A percentile compares a stretch with the other conserved stretches of the same genome.
phyloP scores from a whole-genome alignment of 2,888 invertebrate genomes.

The Aphidius colemani region DNA sequence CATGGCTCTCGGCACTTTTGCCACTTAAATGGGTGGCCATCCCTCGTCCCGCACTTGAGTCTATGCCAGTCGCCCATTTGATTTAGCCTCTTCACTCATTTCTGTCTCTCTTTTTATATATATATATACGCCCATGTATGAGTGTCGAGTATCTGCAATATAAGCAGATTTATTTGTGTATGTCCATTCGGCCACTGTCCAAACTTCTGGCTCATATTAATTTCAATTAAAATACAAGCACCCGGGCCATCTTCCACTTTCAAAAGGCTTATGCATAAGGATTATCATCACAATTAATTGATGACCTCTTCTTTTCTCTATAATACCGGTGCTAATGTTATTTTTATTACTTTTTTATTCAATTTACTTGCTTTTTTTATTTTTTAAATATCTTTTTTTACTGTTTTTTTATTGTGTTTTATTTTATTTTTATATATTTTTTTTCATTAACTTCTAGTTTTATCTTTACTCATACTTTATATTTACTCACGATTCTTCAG shows the following conservation, averaged over 20 bases:
- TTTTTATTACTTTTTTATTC: too few species aligned
- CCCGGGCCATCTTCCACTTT: constrained; percentile 10
- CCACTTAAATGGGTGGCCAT: constrained; percentile 41
- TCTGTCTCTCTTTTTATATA: constrained; percentile 29
- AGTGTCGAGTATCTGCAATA: not conserved
- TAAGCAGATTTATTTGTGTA: too few species aligned
- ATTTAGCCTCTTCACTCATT: constrained; percentile 46
- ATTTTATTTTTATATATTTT: too few species aligned
- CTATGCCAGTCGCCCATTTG: constrained; percentile 41
- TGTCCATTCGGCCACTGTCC: constrained; percentile 8
- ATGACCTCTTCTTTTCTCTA: constrained; percentile 1
- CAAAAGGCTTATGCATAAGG: constrained; percentile 9
- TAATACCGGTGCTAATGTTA: too few species aligned
- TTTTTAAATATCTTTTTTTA: not conserved
- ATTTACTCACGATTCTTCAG: constrained; percentile 15
- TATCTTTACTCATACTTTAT: not conserved
- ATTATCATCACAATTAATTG: constrained; percentile 11
- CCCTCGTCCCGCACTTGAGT: constrained; percentile 32
- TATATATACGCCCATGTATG: constrained; percentile 22
- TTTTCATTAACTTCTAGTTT: too few species aligned
- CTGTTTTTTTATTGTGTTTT: not conserved
- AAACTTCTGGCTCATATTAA: constrained; percentile 23
- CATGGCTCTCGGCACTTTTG: constrained; percentile 40
- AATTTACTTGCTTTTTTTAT: not conserved
- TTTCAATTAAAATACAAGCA: constrained; percentile 27